Conservation (phyloP, 2,113 vertebrate genomes). For the Catharus fuscescens region DNA sequence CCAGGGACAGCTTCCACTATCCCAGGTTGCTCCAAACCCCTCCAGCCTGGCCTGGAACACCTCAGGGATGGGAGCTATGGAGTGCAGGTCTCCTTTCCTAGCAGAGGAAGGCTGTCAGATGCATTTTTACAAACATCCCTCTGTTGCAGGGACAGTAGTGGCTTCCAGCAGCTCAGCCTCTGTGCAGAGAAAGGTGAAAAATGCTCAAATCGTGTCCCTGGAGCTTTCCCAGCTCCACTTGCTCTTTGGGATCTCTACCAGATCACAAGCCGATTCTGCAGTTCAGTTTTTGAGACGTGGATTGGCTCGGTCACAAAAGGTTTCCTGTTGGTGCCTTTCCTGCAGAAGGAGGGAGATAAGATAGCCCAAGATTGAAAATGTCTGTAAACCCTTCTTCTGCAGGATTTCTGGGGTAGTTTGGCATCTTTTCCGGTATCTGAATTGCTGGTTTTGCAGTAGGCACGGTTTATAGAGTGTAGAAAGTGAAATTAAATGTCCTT, state of each 20-base stretch:
- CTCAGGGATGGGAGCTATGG: fast-evolving
- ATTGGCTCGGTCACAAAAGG: neutral
- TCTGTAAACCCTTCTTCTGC: neutral
- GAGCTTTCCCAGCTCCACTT: neutral
- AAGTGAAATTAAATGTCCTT: neutral
- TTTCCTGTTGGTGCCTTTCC: neutral
- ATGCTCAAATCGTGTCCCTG: fast-evolving
- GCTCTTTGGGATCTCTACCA: neutral
- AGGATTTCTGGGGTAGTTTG: neutral
- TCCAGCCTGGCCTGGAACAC: neutral
- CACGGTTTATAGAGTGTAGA: neutral
- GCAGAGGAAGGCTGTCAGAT: neutral
- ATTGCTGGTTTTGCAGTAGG: neutral
- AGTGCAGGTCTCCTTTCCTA: neutral
- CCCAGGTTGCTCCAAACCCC: neutral
- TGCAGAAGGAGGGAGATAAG: neutral
- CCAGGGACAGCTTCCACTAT: neutral
- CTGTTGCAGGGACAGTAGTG: neutral
- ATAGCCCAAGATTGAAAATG: fast-evolving
- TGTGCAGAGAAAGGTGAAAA: neutral
- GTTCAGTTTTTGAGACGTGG: neutral
- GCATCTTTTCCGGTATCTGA: neutral
- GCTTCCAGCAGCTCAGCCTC: neutral
- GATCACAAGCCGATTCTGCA: neutral
- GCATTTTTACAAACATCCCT: neutral